These are phyloP conservation scores for Rissa tridactyla DNA, from an alignment of 2,113 vertebrate species.

Conservation along the genomic window DNA sequence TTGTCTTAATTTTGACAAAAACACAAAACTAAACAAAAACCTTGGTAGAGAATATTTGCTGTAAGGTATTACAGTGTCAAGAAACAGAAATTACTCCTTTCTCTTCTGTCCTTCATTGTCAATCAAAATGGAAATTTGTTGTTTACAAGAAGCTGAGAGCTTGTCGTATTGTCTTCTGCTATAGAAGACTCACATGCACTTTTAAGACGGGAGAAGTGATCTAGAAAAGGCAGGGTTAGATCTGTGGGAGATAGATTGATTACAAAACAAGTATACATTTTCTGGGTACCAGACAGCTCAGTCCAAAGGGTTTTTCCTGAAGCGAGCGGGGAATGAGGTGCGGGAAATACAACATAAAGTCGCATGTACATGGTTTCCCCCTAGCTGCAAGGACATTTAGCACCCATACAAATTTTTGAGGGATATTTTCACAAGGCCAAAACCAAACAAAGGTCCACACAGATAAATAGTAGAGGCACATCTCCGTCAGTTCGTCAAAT, in stretches of 20 bases:
- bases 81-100: background rate
- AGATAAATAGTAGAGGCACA: background rate
- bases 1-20: background rate
- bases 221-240: background rate
- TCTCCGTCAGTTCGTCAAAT: background rate
- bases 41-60: background rate
- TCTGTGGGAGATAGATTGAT: background rate
- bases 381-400: background rate
- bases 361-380: rapidly evolving
- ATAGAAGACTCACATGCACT: background rate
- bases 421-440: background rate
- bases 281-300: background rate
- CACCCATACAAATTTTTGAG: background rate
- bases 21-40: background rate
- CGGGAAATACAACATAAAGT: background rate
- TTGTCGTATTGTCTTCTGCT: background rate
- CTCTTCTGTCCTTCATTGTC: background rate
- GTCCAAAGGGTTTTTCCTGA: background rate
- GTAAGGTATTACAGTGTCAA: background rate
- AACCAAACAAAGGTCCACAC: background rate
- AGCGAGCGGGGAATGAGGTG: background rate
- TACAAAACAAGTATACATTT: background rate
- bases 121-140: background rate
- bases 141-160: background rate
- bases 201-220: background rate